Conservation (phyloP, 2,797 vertebrate species). For the Acipenser ruthenus region DNA sequence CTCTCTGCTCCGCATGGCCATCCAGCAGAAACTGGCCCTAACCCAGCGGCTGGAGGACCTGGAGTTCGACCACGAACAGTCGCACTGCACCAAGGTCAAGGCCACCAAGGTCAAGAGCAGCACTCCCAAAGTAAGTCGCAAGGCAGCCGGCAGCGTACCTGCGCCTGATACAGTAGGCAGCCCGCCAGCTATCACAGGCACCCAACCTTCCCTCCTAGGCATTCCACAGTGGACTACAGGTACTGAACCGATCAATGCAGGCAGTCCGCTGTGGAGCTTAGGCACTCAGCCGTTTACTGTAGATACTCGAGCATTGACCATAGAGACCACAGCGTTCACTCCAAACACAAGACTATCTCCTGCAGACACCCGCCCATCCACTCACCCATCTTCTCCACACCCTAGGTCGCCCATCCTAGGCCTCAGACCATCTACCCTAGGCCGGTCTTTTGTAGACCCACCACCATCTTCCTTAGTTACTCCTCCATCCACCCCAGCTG, state of each 20-base stretch:
- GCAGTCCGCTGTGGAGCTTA: constrained; percentile 51
- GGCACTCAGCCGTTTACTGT: constrained; percentile 51
- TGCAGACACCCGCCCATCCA: constrained; percentile 27
- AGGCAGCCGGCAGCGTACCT: constrained; percentile 52
- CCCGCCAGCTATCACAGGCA: constrained; percentile 23
- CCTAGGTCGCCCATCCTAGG: constrained; percentile 45
- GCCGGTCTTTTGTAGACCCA: not conserved
- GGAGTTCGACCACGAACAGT: constrained; percentile 96
- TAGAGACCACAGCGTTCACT: constrained; percentile 21
- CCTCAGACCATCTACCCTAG: constrained; percentile 27
- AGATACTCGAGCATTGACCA: constrained; percentile 47
- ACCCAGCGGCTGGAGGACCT: constrained; percentile 95
- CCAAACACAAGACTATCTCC: constrained; percentile 27
- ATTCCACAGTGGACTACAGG: constrained; percentile 26
- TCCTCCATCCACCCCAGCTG: constrained; percentile 40
- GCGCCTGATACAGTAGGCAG: not conserved
- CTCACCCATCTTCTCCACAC: constrained; percentile 31
- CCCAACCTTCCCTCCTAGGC: too few species aligned
- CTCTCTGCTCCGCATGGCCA: constrained; percentile 94
- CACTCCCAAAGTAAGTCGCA: constrained; percentile 94
- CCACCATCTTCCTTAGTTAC: constrained; percentile 33
- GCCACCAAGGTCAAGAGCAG: constrained; percentile 84
- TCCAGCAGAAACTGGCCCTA: constrained; percentile 95
- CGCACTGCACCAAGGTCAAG: constrained; percentile 80
- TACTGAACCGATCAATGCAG: constrained; percentile 36